Percentiles rank a stretch among this genome's conserved stretches.
Evolutionary conservation across 2,797 vertebrate genomes (phyloP).

Genomic region (Diceros bicornis): DNA sequence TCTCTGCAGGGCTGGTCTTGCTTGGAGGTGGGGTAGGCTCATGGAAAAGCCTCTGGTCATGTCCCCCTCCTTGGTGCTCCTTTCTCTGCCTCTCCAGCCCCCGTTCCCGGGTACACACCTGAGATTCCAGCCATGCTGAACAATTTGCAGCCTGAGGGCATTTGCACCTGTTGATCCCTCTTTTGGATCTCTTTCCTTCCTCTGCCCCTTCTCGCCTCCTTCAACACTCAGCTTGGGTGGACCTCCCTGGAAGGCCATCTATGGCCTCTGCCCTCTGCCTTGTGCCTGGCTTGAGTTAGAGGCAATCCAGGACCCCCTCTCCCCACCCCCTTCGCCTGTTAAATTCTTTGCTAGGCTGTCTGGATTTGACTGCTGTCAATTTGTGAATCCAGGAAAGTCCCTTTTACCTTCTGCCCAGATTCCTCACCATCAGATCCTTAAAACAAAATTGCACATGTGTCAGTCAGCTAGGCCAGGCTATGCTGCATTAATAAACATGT

Average conservation of each 20-base stretch:
- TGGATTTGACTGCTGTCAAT: neutral
- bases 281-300: neutral
- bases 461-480: neutral
- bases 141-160: rapidly evolving
- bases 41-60: rapidly evolving
- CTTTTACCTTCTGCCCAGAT: neutral
- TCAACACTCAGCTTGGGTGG: rapidly evolving
- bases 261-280: neutral
- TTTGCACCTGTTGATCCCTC: neutral
- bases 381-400: neutral
- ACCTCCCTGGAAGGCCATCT: rapidly evolving
- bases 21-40: neutral
- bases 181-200: too few species aligned
- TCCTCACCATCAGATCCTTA: neutral
- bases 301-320: rapidly evolving
- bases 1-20: neutral
- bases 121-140: rapidly evolving
- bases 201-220: rapidly evolving
- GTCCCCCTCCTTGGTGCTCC: rapidly evolving
- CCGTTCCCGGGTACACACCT: rapidly evolving
- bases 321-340: rapidly evolving
- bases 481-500: rapidly evolving
- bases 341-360: neutral
- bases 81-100: neutral
- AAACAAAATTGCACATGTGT: rapidly evolving